Evolutionary conservation across 2,797 vertebrate species (phyloP).

Genomic region (Melopsittacus undulatus): DNA sequence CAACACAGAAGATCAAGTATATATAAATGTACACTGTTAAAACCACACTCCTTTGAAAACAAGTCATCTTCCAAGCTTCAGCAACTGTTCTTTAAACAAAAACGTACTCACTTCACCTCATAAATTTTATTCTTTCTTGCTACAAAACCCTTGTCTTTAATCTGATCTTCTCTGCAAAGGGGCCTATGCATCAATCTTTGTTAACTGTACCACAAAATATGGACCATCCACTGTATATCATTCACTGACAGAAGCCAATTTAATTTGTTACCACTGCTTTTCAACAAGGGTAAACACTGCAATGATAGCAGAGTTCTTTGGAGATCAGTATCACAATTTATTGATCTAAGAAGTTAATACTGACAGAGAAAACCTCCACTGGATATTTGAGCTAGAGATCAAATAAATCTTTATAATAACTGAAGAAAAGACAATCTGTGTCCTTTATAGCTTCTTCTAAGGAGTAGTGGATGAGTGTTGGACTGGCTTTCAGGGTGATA

Average conservation of each 20-base stretch:
- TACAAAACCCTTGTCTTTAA: background rate
- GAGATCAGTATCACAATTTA: slow-evolving; percentile 48
- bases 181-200: background rate
- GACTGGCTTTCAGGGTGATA: slow-evolving; percentile 11
- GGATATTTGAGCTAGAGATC: slow-evolving; percentile 35
- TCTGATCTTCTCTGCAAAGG: background rate
- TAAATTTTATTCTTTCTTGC: background rate
- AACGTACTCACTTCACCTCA: background rate
- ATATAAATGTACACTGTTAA: background rate
- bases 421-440: slow-evolving; percentile 36
- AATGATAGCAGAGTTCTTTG: slow-evolving; percentile 7
- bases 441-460: slow-evolving; percentile 37
- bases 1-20: background rate
- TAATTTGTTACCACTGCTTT: slow-evolving; percentile 26
- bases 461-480: background rate
- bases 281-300: background rate
- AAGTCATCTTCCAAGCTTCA: background rate
- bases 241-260: background rate
- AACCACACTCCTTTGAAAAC: background rate
- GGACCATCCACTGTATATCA: background rate
- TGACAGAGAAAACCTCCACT: slow-evolving; percentile 45
- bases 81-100: background rate
- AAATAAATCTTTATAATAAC: slow-evolving; percentile 64
- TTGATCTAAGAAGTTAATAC: slow-evolving; percentile 59
- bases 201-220: slow-evolving; percentile 41